phyloP scores from a whole-genome alignment of 2,113 vertebrate genomes.

The Brachionichthys hirsutus region DNA sequence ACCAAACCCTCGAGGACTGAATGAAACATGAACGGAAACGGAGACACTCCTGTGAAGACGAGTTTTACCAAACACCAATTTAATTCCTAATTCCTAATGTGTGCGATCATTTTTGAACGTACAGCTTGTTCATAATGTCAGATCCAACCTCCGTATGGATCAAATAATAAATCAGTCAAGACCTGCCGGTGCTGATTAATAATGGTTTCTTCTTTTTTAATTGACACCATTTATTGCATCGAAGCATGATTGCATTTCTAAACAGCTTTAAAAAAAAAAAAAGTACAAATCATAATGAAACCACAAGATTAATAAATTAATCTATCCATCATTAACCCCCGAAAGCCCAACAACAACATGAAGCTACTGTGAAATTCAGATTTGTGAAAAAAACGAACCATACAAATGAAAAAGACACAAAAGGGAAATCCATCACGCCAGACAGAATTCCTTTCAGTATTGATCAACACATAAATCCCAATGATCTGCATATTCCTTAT shows the following conservation, averaged over 20 bases:
- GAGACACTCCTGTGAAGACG: too few relatives aligned
- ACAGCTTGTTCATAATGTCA: background rate
- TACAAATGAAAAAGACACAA: slow-evolving; percentile 32
- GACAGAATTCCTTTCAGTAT: slow-evolving; percentile 19
- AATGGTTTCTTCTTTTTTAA: slow-evolving; percentile 52
- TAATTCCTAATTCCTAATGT: background rate
- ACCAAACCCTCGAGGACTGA: too few relatives aligned
- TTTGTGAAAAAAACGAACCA: slow-evolving; percentile 29
- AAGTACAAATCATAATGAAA: slow-evolving; percentile 70
- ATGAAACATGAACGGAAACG: too few relatives aligned
- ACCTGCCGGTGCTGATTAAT: slow-evolving; percentile 54
- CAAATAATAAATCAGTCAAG: slow-evolving; percentile 45
- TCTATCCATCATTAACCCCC: slow-evolving; percentile 13
- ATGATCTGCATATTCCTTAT: slow-evolving; percentile 63
- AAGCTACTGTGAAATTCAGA: slow-evolving; percentile 11
- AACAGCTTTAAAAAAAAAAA: slow-evolving; percentile 69
- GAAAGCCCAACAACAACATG: too few relatives aligned
- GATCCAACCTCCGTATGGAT: slow-evolving; percentile 11
- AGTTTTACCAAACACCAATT: too few relatives aligned
- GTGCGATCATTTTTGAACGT: background rate
- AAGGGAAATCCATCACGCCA: slow-evolving; percentile 53
- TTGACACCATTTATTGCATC: slow-evolving; percentile 77
- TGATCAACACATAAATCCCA: slow-evolving; percentile 49
- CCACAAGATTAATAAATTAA: slow-evolving; percentile 42
- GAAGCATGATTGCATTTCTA: slow-evolving; percentile 72